Evolutionary conservation across 2,888 invertebrate species (phyloP), one percentile per base, ranked within the genome.

Genomic region (Megamerina dolium): DNA sequence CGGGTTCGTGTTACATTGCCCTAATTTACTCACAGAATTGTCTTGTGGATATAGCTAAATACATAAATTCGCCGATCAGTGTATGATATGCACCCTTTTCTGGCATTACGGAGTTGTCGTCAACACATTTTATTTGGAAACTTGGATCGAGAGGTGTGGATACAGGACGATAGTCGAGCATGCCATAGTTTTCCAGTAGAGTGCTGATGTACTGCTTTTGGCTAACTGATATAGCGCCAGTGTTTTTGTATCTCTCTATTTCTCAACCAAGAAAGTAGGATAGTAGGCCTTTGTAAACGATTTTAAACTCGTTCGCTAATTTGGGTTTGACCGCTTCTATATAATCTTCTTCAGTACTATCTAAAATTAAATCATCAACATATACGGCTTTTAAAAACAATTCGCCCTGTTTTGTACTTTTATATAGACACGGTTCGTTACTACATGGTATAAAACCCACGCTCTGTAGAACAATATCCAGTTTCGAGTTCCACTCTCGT

Each of bases 401-500:
- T 5, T 19, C 23, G 13, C 20, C n/a, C 4, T 43, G 13, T 13
- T 27, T 4, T 16, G 29, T 45, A 16, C 26, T 41, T 18, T 33
- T 53, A 29, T 53, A 55, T 2, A 52, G 23, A 33, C 51, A 53
- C 10, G 51, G 47, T 23, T 54, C 53, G 30, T 31, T 50, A 8
- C 30, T 29, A 34, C 50, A 49, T 10, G 42, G 13, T 4, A 16
- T 35, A 36, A 53, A 54, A 12, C 54, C 53, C 26, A 50, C 50
- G 50, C 1, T 12, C 23, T 23, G 6, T 23, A 23, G 10, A 8
- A 23, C 23, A 8, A 8, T 23, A 23, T 23, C 10, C 6, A 23
- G 23, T 10, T 23, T 23, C 6, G 23, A 17, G 27, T 56, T 52
- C 57, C 57, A 55, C 31, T 49, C 46, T 0, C 57, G 30, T 8